A percentile compares a stretch with the other conserved stretches of the same genome.
These are phyloP conservation scores for Ophthalmotilapia sp. DNA, from an alignment of 2,113 vertebrate genomes.

Conservation along the genomic window DNA sequence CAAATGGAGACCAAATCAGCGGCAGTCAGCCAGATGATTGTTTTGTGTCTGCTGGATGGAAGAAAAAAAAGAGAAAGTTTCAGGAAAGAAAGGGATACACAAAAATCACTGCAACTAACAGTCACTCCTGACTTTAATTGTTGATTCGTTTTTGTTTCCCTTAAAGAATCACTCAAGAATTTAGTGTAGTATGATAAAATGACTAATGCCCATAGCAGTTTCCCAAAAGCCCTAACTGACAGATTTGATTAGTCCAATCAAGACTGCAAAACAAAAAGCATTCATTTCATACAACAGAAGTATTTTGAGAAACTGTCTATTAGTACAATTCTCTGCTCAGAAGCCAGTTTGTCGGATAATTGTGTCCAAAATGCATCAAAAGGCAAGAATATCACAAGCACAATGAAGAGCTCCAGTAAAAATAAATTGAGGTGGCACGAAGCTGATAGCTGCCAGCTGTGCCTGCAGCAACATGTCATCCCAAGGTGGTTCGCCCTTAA, in stretches of 20 bases:
- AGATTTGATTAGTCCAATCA: background rate
- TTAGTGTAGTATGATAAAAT: background rate
- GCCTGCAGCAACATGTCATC: background rate
- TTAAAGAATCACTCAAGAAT: background rate
- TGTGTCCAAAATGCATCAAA: background rate
- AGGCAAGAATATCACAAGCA: background rate
- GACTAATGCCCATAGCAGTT: background rate
- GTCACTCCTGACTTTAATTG: background rate
- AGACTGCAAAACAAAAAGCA: background rate
- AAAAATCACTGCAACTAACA: background rate
- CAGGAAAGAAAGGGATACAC: background rate
- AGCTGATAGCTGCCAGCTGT: background rate
- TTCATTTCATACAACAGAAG: background rate
- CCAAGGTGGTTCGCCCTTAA: background rate
- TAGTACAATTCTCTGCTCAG: background rate
- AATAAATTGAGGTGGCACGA: background rate
- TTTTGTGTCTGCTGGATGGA: background rate
- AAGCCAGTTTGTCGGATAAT: background rate
- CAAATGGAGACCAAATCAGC: slow-evolving; percentile 9
- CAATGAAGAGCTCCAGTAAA: background rate
- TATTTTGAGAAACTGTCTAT: background rate
- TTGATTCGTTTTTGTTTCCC: background rate
- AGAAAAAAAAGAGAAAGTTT: background rate
- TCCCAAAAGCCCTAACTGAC: background rate
- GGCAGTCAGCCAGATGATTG: slow-evolving; percentile 15